Percentiles rank a stretch among this genome's conserved stretches.
Conservation (phyloP, 2,888 invertebrate species). For the Cataglyphis livida region DNA sequence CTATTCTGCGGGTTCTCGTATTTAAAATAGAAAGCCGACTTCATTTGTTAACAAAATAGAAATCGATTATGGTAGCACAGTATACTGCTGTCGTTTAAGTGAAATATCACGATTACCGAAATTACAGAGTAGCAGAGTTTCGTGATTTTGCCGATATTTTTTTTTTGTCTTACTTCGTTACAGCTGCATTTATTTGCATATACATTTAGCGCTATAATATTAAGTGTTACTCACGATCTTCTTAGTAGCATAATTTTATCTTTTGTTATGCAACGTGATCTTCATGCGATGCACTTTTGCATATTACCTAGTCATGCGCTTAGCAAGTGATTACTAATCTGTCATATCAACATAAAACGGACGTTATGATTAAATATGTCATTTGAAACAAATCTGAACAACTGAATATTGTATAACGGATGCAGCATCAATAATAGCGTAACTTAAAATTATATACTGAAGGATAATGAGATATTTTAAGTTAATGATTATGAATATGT, state of each 20-base stretch:
- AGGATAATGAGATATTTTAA: not conserved
- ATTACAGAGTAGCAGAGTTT: not conserved
- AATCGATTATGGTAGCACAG: not conserved
- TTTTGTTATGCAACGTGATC: slow-evolving; percentile 16
- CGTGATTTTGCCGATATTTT: not conserved
- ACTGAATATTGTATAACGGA: not conserved
- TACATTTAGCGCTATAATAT: not conserved
- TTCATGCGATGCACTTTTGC: slow-evolving; percentile 8
- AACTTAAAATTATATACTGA: not conserved
- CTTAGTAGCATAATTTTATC: slow-evolving; percentile 1
- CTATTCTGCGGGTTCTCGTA: not conserved
- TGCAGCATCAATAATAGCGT: not conserved
- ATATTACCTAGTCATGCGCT: not conserved
- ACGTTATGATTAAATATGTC: not conserved
- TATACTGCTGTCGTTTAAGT: not conserved
- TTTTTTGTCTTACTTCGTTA: too few species aligned
- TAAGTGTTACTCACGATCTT: not conserved
- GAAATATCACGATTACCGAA: not conserved
- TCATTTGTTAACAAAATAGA: not conserved
- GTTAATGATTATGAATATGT: not conserved
- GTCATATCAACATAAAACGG: not conserved
- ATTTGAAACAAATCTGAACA: not conserved
- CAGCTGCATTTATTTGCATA: not conserved
- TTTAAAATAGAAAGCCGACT: not conserved
- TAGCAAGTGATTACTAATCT: not conserved